Evolutionary conservation across 2,797 vertebrate species (phyloP), one percentile per base, ranked within the genome.

Genomic region (Geotrypetes seraphini): DNA sequence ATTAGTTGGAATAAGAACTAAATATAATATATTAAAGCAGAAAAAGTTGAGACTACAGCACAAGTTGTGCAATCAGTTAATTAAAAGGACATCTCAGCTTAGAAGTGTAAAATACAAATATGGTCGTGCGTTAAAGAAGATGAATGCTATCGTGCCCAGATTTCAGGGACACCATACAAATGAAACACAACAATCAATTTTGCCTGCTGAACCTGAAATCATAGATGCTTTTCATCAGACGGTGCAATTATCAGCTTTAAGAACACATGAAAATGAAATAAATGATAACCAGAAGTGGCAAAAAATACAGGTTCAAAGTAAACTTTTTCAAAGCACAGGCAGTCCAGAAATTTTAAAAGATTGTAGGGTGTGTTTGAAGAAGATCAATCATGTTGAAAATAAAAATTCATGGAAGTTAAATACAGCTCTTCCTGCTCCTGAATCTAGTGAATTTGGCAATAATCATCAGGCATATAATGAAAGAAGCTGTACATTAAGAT

Each of bases 341-440:
- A 91, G 73, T 68, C 69, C 86, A 36, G 86, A 88, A 75, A 81
- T 69, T 10, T 81, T 97, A 58, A 94, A 89, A 71, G 89, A 96
- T 47, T 97, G 93, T 59, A 83, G 90, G 27, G 93, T 97, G 73
- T 97, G 95, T 81, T 71, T 97, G 58, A 91, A 83, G 60, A 97
- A 96, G 71, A 86, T 96, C 54, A 90, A 88, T 65, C 87, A 84
- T 39, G 75, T 88, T 37, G 83, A 89, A 64, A 83, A 75, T 66
- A 55, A 78, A 75, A 71, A 55, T 59, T 65, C 73, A n/a, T 73
- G 75, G 61, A 74, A 69, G 12, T 31, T 76, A 59, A 74, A 65
- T 48, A 50, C 64, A 44, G 43, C 69, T 26, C 31, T 68, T 53
- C 75, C 56, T 47, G 56, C 65, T 60, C 56, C 78, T 19, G 70